Conservation (phyloP, 2,888 invertebrate species). For the Microplitis manilae region DNA sequence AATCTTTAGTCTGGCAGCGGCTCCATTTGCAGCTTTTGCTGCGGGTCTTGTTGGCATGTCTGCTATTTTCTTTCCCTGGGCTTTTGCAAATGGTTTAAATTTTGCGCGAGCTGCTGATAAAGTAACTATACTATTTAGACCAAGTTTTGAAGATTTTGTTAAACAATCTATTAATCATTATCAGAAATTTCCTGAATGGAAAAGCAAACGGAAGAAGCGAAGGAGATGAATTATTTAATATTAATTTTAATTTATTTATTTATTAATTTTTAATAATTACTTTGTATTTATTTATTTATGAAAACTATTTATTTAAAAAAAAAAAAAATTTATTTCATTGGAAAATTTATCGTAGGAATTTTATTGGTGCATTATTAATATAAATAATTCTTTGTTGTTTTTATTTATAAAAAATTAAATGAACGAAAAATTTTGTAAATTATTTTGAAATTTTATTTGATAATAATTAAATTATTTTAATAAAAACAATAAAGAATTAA, state of each 20-base stretch:
- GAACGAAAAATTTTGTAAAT: too few species aligned
- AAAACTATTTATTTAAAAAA: not conserved
- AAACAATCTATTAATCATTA: slow-evolving; percentile 56
- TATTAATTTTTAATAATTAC: not conserved
- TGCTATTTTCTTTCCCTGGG: slow-evolving; percentile 78
- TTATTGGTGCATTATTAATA: not conserved
- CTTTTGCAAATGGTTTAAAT: slow-evolving; percentile 73
- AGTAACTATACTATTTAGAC: slow-evolving; percentile 50
- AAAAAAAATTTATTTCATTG: not conserved
- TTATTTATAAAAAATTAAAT: too few species aligned
- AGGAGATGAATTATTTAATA: slow-evolving; percentile 53
- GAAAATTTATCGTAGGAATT: not conserved
- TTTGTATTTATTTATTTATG: slow-evolving; percentile 21
- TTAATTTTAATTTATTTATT: not conserved
- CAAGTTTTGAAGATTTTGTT: slow-evolving; percentile 59
- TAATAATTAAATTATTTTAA: too few species aligned
- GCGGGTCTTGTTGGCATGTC: slow-evolving; percentile 77
- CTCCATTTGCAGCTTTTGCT: slow-evolving; percentile 78
- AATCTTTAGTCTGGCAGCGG: slow-evolving; percentile 76
- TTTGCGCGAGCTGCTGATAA: slow-evolving; percentile 56
- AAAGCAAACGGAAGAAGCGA: slow-evolving; percentile 62
- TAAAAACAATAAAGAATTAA: too few species aligned
- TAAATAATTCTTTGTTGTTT: not conserved
- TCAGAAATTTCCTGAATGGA: slow-evolving; percentile 63
- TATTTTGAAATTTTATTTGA: too few species aligned